Evolutionary conservation across 2,888 invertebrate genomes (phyloP), one percentile per base, ranked within the genome.

Genomic region (Epicampocera succincta): DNA sequence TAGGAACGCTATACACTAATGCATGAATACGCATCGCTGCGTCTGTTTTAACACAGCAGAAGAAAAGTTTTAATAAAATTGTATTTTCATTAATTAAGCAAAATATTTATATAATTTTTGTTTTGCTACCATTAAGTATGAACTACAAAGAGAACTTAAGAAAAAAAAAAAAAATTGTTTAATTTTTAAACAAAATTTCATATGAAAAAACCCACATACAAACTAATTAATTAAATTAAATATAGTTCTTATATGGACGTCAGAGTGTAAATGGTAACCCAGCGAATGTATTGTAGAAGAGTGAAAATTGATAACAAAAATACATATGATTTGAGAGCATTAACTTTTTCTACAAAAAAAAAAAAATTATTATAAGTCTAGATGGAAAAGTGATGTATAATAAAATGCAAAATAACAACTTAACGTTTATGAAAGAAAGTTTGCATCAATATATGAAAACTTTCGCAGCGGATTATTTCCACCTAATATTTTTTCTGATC

Each of bases 211-310:
- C 38, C 56, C 13, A 42, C n/a, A 40, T 11, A 21, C 40, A 40
- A 52, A 38, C 21, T 40, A 60, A 48, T 50, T 58, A 71, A 58
- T 50, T 40, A 50, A 60, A 71, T 71, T 60, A 71, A n/a, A n/a
- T 48, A 33, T n/a, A 21, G 33, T 69, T 46, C 13, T 21, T 71
- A 46, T 11, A 19, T 33, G 29, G 11, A 17, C 46, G 33, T 46
- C 12, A 12, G 17, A 29, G 60, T 40, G 25, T 17, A 25, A 48
- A 46, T 46, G 21, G 19, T 19, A 60, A 60, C 60, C 71, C 71
- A 71, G 17, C 13, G 3, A 69, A 56, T 19, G 15, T 44, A 25
- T 61, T 44, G 5, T n/a, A n/a, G 9, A 33, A 6, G 5, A n/a
- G n/a, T n/a, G n/a, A 25, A 25, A 3, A 25, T 25, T 3, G 25